Conservation (phyloP, 2,888 invertebrate genomes). For the Drosophila peninsularis region DNA sequence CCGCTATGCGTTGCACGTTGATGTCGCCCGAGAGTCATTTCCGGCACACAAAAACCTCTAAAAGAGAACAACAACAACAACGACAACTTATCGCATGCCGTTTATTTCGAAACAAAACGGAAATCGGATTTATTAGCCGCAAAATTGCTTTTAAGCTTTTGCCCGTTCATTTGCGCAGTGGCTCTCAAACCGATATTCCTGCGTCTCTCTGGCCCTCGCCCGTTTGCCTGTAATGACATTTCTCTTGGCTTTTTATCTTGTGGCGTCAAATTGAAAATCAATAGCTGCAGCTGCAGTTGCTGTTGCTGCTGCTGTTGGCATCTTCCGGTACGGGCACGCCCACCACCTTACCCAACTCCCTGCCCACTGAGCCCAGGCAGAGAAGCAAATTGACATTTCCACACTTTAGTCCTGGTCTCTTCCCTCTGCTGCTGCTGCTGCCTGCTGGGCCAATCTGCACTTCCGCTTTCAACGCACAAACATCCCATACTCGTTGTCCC, state of each 20-base stretch:
- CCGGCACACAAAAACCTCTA: conserved; percentile 45
- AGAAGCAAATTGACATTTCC: conserved; percentile 73
- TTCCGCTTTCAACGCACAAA: conserved; percentile 53
- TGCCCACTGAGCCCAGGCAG: conserved; percentile 24
- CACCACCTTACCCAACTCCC: not conserved
- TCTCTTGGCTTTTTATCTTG: conserved; percentile 48
- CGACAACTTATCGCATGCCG: conserved; percentile 53
- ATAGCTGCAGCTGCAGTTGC: conserved; percentile 59
- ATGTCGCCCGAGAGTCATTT: conserved; percentile 62
- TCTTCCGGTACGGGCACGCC: conserved; percentile 31
- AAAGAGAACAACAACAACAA: not conserved
- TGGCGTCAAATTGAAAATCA: conserved; percentile 79
- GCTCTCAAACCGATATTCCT: conserved; percentile 49
- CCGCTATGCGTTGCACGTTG: conserved; percentile 25
- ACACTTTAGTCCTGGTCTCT: conserved; percentile 61
- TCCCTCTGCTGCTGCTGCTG: conserved; percentile 33
- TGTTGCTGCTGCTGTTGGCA: conserved; percentile 33
- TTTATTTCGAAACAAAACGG: conserved; percentile 82
- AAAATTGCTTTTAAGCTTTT: conserved; percentile 83
- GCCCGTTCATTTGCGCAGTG: conserved; percentile 62
- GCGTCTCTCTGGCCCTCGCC: not conserved
- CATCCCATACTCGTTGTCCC: conserved; percentile 1
- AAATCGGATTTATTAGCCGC: conserved; percentile 84
- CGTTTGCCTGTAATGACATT: conserved; percentile 33
- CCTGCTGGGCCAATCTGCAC: conserved; percentile 64